phyloP scores from a whole-genome alignment of 64 coral and sea anemone genomes.

The Orbicella faveolata region DNA sequence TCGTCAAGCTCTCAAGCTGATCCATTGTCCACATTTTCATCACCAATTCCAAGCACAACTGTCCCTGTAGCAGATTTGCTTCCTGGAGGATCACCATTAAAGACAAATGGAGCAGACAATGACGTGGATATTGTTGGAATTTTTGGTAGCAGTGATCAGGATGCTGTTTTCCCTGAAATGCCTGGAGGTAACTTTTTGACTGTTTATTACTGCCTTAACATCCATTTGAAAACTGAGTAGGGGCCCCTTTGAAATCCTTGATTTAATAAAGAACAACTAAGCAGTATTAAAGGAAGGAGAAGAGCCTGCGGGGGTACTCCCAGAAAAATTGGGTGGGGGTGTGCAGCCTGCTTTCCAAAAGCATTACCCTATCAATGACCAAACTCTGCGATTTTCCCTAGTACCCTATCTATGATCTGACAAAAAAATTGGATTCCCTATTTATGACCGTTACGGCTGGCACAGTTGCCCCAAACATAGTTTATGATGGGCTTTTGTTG shows the following conservation, averaged over 20 bases:
- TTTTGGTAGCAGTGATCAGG: constrained; percentile 49
- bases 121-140: constrained; percentile 71
- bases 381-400: no score
- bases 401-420: no score
- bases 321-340: no score
- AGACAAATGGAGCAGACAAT: constrained; percentile 30
- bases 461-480: no score
- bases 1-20: constrained; percentile 21
- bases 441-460: no score
- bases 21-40: neutral
- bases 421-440: no score
- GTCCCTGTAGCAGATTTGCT: constrained; percentile 24
- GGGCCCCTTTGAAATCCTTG: neutral
- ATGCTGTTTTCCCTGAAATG: constrained; percentile 64
- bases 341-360: no score
- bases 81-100: constrained; percentile 45
- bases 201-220: neutral
- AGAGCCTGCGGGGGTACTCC: no score
- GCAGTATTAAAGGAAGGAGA: no score
- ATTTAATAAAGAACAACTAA: no score
- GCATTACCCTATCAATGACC: no score
- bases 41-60: constrained; percentile 12
- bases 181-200: constrained; percentile 34
- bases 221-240: neutral
- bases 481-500: no score